Evolutionary conservation across 1,140 invertebrate genomes (phyloP).

Genomic region (Reticulitermes speratus): DNA sequence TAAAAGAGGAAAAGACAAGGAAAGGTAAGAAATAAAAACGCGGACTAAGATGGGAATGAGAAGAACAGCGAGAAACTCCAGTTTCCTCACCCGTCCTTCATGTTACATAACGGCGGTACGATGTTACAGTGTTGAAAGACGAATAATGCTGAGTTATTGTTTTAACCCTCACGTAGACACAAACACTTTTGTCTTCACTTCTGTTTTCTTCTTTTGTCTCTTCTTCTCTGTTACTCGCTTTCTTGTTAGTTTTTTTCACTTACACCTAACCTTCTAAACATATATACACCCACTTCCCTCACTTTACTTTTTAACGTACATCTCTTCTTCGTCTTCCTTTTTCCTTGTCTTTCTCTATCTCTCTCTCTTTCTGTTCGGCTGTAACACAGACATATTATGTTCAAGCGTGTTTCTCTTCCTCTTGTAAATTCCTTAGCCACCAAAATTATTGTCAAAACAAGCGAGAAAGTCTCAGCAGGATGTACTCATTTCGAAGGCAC

Average conservation of each 20-base stretch:
- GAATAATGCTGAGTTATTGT: constrained; percentile 32
- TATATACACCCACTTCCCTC: neutral
- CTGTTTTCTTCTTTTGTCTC: neutral
- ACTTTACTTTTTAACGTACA: too few relatives aligned
- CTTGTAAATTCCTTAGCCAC: constrained; percentile 15
- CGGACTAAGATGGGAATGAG: neutral
- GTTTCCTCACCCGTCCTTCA: neutral
- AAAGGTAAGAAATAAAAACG: constrained; percentile 22
- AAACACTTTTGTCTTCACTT: constrained; percentile 29
- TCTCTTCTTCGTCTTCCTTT: too few relatives aligned
- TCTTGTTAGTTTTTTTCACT: constrained; percentile 8
- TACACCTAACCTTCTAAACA: neutral
- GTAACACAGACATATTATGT: neutral
- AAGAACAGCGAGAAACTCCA: neutral
- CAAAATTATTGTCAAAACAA: constrained; percentile 17
- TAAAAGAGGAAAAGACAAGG: neutral
- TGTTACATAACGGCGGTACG: constrained; percentile 5
- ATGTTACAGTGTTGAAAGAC: constrained; percentile 24
- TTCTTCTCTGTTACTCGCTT: constrained; percentile 15
- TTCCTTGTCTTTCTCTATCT: neutral
- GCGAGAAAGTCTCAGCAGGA: neutral
- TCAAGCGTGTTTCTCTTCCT: neutral
- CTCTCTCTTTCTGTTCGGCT: neutral
- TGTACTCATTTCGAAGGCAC: neutral
- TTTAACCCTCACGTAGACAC: constrained; percentile 12